phyloP scores from a whole-genome alignment of 2,888 invertebrate genomes.

The Scrobipalpa atriplicella region DNA sequence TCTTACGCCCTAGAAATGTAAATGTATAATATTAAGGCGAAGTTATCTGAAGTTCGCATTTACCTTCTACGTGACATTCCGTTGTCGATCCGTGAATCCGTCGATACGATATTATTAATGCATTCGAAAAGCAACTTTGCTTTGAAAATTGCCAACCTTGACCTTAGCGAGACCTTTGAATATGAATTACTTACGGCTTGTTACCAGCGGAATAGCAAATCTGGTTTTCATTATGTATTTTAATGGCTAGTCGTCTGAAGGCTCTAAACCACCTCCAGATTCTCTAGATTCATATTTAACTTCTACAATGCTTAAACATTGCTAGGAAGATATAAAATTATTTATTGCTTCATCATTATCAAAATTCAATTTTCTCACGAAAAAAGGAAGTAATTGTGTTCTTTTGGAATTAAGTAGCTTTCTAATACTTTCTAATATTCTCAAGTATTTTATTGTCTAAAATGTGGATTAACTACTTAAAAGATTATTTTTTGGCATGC shows the following conservation, averaged over 20 bases:
- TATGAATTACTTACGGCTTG: background rate
- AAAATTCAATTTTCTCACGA: too few relatives aligned
- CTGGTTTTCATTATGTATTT: slow-evolving; percentile 4
- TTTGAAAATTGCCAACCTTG: slow-evolving; percentile 7
- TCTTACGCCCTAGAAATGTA: background rate
- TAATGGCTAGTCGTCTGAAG: background rate
- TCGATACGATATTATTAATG: slow-evolving; percentile 32
- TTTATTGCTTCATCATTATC: too few relatives aligned
- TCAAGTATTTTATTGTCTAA: too few relatives aligned
- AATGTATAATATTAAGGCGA: slow-evolving; percentile 46
- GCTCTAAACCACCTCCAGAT: background rate
- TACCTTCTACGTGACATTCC: slow-evolving; percentile 41
- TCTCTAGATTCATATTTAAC: background rate
- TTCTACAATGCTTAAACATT: too few relatives aligned
- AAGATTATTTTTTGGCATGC: too few relatives aligned
- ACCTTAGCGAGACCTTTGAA: background rate
- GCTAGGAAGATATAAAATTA: too few relatives aligned
- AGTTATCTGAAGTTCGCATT: slow-evolving; percentile 39
- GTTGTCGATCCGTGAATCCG: slow-evolving; percentile 35
- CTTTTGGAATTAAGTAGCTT: too few relatives aligned
- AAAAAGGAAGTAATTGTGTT: too few relatives aligned
- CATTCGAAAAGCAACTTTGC: slow-evolving; percentile 28
- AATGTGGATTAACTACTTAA: too few relatives aligned
- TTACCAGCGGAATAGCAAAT: background rate
- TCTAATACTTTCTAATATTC: too few relatives aligned